Evolutionary conservation across 2,797 vertebrate genomes (phyloP), one percentile per base, ranked within the genome.

Genomic region (Serranus cabrilla): DNA sequence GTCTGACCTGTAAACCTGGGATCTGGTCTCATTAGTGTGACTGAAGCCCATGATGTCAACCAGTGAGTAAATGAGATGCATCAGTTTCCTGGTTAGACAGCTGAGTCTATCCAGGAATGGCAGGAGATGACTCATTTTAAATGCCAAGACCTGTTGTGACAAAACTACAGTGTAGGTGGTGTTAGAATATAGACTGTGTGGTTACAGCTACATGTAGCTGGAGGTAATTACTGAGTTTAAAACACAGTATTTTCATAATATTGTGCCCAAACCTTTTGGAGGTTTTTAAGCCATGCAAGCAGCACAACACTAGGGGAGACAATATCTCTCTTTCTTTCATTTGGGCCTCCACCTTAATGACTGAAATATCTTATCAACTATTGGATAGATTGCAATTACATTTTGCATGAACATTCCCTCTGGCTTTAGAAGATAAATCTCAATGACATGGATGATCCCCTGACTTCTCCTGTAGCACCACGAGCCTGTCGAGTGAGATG

Each of bases 1-100:
- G 52, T 61, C 34, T 3, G 20, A 34, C 65, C 23, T 40, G 49
- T 71, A 52, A 71, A 76, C 51, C 47, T 77, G 62, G 51, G 50
- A 80, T 59, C 47, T 52, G 2, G n/a, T 27, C 23, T 64, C 34
- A 56, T 77, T 67, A 60, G 50, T 66, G 59, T 59, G 52, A 71
- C 40, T 59, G 5, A 20, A 71, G 25, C 60, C 14, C 23, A 50
- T 55, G 57, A 74, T 80, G 45, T 71, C 34, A 74, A n/a, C 21
- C 46, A 31, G 55, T 27, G 46, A 61, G 20, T 72, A 27, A 46
- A 42, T 50, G 50, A 25, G 17, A 59, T 31, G 39, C 21, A 46
- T 23, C 11, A 21, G n/a, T 52, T 66, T 57, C 45, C 55, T 42
- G 56, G n/a, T 61, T 16, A n/a, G 1, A 46, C 10, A 10, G 5